Evolutionary conservation across 2,888 invertebrate species (phyloP).

Genomic region (Amiota minor): DNA sequence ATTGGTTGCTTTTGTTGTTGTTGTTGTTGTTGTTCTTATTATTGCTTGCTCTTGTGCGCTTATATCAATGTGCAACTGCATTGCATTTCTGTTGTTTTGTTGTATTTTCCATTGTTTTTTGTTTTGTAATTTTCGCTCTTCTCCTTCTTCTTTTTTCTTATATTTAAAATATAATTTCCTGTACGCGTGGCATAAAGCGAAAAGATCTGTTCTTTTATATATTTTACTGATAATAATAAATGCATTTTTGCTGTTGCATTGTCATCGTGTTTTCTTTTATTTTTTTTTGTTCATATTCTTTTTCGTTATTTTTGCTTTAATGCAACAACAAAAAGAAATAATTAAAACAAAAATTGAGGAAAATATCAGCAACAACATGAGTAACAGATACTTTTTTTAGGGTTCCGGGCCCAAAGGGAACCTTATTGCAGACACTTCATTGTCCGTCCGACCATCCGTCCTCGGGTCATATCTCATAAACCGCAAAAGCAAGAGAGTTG

Average conservation of each 20-base stretch:
- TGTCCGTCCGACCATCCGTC: no score
- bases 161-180: slow-evolving; percentile 60
- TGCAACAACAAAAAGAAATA: no score
- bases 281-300: not conserved
- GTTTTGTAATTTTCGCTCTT: slow-evolving; percentile 3
- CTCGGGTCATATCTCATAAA: no score
- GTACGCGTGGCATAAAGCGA: slow-evolving; percentile 62
- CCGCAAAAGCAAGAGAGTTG: no score
- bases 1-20: slow-evolving; percentile 47
- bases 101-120: slow-evolving; percentile 15
- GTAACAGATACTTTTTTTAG: no score
- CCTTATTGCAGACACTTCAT: no score
- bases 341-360: no score
- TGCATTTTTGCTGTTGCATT: slow-evolving; percentile 1
- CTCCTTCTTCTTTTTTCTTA: not conserved
- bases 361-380: no score
- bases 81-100: slow-evolving; percentile 4
- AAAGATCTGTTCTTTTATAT: slow-evolving; percentile 18
- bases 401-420: no score
- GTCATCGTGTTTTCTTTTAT: not conserved
- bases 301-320: no score
- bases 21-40: slow-evolving; percentile 42
- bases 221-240: slow-evolving; percentile 12
- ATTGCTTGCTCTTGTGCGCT: slow-evolving; percentile 34
- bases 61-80: slow-evolving; percentile 1